Evolutionary conservation across 2,888 invertebrate genomes (phyloP), one percentile per base, ranked within the genome.

Genomic region (Noctuana brunneofusca): DNA sequence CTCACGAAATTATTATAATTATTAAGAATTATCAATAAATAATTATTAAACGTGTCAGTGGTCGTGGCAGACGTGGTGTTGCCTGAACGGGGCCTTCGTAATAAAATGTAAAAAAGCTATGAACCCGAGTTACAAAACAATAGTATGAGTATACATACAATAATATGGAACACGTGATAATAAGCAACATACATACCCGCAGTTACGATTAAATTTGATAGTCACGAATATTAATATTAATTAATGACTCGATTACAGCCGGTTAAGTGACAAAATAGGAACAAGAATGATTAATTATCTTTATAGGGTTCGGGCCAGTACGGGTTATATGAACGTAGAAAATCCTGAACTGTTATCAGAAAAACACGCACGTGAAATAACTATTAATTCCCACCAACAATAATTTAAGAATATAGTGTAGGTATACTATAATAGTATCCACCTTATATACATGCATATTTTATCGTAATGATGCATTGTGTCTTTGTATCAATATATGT

Each of bases 241-340:
- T 41, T 41, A 41, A 14, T 16, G 41, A 14, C 6, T 41, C 41
- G 41, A 41, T 41, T 41, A 41, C 41, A 41, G 41, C 16, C 16
- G 41, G 41, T 41, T 41, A 5, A 41, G 41, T 41, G 41, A 41
- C 41, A 41, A 41, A 41, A 16, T 16, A 41, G 41, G 11, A 41
- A 41, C 41, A 41, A 41, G 41, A 16, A 16, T 41, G 41, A 41
- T 41, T 41, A 41, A 41, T 41, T 41, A 12, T 6, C 41, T 41
- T 68, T 67, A 11, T 64, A 69, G 69, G 60, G 57, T 62, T 49
- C 64, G 58, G 22, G 58, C 67, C 20, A 24, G 64, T 38, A 62
- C 62, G 6, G 62, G 62, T 30, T 62, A 62, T 41, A 11, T 62
- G 54, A 62, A 62, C 48, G 62, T 62, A 12, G 62, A 62, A 41